phyloP scores from a whole-genome alignment of 2,113 vertebrate species.

The Ammodytes dubius region DNA sequence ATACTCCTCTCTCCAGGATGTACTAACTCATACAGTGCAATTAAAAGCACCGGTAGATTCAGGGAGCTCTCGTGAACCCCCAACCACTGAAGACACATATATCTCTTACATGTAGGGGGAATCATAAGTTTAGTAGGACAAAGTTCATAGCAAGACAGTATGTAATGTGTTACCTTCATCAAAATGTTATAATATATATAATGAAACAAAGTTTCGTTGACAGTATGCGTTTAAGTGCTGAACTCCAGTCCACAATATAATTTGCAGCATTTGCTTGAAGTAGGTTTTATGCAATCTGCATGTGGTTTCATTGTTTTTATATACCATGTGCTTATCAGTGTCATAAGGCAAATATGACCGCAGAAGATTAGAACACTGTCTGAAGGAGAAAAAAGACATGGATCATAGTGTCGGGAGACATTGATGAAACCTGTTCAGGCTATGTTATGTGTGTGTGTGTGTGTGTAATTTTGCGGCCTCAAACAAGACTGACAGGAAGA shows the following conservation, averaged over 20 bases:
- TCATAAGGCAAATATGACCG: slow-evolving; percentile 60
- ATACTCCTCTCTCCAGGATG: too few species aligned
- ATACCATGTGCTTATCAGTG: slow-evolving; percentile 23
- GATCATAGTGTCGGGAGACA: slow-evolving; percentile 21
- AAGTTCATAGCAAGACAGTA: too few species aligned
- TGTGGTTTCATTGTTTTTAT: slow-evolving; percentile 34
- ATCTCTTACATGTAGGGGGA: too few species aligned
- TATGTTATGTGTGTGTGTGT: slow-evolving; percentile 17
- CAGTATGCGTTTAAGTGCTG: slow-evolving; percentile 59
- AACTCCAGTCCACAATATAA: slow-evolving; percentile 6
- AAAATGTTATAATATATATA: too few species aligned
- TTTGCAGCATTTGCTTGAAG: not conserved
- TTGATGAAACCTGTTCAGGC: slow-evolving; percentile 44
- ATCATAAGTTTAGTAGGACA: too few species aligned
- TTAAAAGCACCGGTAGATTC: too few species aligned
- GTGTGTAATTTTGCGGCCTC: slow-evolving; percentile 10
- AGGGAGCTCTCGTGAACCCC: too few species aligned
- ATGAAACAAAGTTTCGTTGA: too few species aligned
- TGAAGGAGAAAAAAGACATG: slow-evolving; percentile 24
- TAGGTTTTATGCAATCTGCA: not conserved
- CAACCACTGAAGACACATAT: too few species aligned
- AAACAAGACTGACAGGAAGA: slow-evolving; percentile 73
- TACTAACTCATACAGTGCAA: too few species aligned
- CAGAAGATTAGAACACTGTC: slow-evolving; percentile 33
- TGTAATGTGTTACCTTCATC: too few species aligned